phyloP scores from a whole-genome alignment of 2,797 vertebrate genomes.

The Urocyon cinereoargenteus region DNA sequence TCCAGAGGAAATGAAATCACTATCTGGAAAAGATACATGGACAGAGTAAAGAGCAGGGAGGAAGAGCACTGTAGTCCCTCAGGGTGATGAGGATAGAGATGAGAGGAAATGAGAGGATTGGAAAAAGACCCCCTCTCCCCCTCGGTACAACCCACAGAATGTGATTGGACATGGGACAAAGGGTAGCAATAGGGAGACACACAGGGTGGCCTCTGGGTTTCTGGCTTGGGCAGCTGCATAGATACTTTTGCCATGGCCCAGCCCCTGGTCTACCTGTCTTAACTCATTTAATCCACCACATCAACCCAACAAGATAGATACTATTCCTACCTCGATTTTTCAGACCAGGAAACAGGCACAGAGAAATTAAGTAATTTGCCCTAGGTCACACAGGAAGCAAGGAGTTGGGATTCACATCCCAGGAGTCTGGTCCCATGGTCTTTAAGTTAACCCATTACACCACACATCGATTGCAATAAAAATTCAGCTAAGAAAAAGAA shows the following conservation, averaged over 20 bases:
- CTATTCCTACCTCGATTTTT: not conserved
- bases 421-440: not conserved
- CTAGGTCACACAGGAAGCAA: not conserved
- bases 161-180: rapidly evolving
- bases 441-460: not conserved
- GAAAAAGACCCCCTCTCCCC: not conserved
- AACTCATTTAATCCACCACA: not conserved
- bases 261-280: not conserved
- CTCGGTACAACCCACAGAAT: rapidly evolving
- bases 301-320: not conserved
- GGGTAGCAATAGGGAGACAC: not conserved
- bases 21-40: not conserved
- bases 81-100: rapidly evolving
- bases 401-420: not conserved
- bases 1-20: not conserved
- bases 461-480: not conserved
- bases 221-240: not conserved
- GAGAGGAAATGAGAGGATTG: too few species aligned
- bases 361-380: not conserved
- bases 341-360: not conserved
- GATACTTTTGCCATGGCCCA: too few species aligned
- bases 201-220: not conserved
- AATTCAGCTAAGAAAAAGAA: not conserved
- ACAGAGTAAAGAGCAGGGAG: not conserved
- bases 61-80: not conserved